These are phyloP conservation scores for Pangasius mekongensis DNA, from an alignment of 2,797 vertebrate genomes.

Conservation along the genomic window DNA sequence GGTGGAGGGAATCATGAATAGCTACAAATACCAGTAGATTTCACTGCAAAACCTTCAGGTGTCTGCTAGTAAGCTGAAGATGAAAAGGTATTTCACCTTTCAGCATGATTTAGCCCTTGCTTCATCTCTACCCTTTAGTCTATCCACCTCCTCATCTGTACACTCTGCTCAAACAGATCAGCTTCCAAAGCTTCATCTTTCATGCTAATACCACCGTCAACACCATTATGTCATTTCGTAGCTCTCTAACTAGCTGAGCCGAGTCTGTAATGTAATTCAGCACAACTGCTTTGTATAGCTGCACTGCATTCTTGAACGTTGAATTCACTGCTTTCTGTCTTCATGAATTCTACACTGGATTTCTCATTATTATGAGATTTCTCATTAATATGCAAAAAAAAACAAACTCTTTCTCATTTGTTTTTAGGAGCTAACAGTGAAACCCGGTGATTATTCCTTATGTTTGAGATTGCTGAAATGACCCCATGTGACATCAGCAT, in stretches of 20 bases:
- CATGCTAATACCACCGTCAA: background rate
- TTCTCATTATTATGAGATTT: background rate
- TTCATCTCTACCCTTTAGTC: background rate
- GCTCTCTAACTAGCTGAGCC: background rate
- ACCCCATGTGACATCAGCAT: background rate
- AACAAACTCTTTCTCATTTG: background rate
- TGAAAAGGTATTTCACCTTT: too few species aligned
- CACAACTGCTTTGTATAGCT: background rate
- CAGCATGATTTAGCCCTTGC: background rate
- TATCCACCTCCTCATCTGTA: background rate
- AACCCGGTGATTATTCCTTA: background rate
- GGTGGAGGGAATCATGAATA: too few species aligned
- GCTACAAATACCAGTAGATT: too few species aligned
- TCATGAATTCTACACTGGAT: background rate
- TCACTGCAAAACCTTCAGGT: too few species aligned
- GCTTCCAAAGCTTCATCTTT: background rate
- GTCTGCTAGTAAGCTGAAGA: too few species aligned
- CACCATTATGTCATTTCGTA: background rate
- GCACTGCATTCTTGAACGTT: background rate
- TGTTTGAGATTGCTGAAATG: background rate
- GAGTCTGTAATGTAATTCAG: background rate
- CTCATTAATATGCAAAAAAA: background rate
- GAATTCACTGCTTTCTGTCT: background rate
- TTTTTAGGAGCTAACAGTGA: background rate
- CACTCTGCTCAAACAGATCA: background rate